phyloP scores from a whole-genome alignment of 1,140 invertebrate species.

The Pseudoatta argentina region DNA sequence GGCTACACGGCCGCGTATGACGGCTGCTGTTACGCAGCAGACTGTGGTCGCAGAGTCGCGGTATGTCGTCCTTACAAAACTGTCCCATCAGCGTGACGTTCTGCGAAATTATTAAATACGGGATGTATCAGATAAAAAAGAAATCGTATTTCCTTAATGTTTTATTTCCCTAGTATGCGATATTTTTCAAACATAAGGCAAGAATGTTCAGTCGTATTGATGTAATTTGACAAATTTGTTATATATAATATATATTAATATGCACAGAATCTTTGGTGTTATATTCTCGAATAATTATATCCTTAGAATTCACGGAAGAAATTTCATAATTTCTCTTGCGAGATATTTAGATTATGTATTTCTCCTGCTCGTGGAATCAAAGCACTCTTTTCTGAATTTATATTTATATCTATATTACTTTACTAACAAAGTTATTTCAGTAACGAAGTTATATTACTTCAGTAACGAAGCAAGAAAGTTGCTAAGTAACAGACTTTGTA shows the following conservation, averaged over 20 bases:
- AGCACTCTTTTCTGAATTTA: constrained; percentile 2
- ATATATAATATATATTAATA: background rate
- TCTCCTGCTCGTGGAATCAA: background rate
- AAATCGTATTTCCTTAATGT: background rate
- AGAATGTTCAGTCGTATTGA: background rate
- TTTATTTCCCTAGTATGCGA: too few species aligned
- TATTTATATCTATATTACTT: constrained; percentile 30
- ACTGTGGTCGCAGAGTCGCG: constrained; percentile 91
- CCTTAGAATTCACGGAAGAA: background rate
- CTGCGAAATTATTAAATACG: constrained; percentile 62
- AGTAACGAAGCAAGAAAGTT: constrained; percentile 34
- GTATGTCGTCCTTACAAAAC: constrained; percentile 92
- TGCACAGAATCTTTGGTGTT: background rate
- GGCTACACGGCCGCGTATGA: constrained; percentile 90
- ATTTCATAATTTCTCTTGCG: constrained; percentile 12
- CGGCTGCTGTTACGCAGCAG: constrained; percentile 91
- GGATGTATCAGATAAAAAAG: background rate
- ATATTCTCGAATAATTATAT: background rate
- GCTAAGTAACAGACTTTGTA: constrained; percentile 23
- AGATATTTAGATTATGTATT: background rate
- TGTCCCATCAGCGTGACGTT: constrained; percentile 90
- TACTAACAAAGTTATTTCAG: constrained; percentile 26
- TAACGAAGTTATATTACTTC: constrained; percentile 41
- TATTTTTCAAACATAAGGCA: too few species aligned
- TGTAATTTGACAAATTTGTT: constrained; percentile 2